Percentiles rank a stretch among this genome's conserved stretches.
These are phyloP conservation scores for Temnothorax nylanderi DNA, from an alignment of 1,140 invertebrate genomes.

Conservation along the genomic window DNA sequence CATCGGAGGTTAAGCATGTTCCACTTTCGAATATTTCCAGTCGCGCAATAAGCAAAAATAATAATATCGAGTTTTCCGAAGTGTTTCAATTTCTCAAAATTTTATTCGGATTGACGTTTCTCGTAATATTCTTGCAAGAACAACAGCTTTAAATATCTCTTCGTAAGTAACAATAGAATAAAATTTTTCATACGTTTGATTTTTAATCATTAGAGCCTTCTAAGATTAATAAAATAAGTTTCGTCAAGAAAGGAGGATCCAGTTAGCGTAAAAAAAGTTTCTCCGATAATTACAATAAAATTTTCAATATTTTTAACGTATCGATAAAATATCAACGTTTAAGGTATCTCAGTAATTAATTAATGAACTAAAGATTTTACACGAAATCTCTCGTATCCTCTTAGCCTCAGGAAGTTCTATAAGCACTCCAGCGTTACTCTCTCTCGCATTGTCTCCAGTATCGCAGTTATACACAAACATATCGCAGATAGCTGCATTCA, in stretches of 20 bases:
- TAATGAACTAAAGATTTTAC: neutral
- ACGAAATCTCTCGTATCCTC: neutral
- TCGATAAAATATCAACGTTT: neutral
- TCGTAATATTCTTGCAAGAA: neutral
- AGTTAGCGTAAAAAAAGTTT: neutral
- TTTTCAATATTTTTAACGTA: neutral
- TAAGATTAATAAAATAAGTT: no score
- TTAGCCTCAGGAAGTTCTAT: neutral
- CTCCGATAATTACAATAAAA: neutral
- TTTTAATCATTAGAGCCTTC: no score
- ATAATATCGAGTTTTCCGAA: neutral
- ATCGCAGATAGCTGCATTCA: neutral
- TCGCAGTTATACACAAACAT: neutral
- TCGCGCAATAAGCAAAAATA: neutral
- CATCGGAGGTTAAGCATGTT: constrained; percentile 41
- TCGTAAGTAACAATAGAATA: neutral
- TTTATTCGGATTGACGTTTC: neutral
- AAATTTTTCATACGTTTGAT: no score
- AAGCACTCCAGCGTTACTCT: neutral
- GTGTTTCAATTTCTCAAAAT: neutral
- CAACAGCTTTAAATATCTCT: neutral
- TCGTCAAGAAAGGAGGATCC: neutral
- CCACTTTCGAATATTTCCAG: neutral
- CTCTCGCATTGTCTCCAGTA: neutral
- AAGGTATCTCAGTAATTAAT: neutral